Percentiles rank a stretch among this genome's conserved stretches.
phyloP scores from a whole-genome alignment of 2,797 vertebrate species.

The Gallinago nigripennis region DNA sequence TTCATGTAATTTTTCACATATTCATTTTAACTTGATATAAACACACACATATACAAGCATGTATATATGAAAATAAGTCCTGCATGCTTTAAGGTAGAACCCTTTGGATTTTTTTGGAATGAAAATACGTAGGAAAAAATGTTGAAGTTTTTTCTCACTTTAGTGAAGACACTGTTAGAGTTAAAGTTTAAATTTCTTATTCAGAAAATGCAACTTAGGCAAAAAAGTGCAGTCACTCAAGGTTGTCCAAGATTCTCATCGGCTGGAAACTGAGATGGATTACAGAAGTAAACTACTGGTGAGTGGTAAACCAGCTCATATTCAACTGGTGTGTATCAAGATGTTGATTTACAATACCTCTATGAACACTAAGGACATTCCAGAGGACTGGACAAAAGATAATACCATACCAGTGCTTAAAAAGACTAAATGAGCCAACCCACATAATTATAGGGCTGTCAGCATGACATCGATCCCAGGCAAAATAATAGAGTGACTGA shows the following conservation, averaged over 20 bases:
- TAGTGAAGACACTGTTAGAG: background rate
- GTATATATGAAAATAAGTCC: background rate
- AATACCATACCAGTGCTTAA: conserved; percentile 1
- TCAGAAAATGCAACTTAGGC: background rate
- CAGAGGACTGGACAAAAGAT: background rate
- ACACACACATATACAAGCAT: background rate
- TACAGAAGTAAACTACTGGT: background rate
- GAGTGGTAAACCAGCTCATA: background rate
- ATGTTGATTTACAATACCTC: background rate
- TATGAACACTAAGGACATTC: conserved; percentile 11
- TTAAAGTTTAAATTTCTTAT: background rate
- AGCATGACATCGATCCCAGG: background rate
- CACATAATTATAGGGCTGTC: conserved; percentile 26
- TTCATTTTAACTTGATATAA: background rate
- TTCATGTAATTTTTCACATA: background rate
- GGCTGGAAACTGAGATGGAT: background rate
- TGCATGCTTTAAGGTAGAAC: background rate
- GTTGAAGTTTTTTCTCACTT: background rate
- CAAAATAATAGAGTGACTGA: conserved; percentile 20
- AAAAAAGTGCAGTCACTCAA: background rate
- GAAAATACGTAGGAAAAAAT: background rate
- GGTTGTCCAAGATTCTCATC: background rate
- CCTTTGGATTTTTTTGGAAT: background rate
- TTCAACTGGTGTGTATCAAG: background rate
- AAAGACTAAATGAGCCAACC: conserved; percentile 4